These are phyloP conservation scores for Axea sp. DNA, from an alignment of 2,888 invertebrate species.

Conservation along the genomic window DNA sequence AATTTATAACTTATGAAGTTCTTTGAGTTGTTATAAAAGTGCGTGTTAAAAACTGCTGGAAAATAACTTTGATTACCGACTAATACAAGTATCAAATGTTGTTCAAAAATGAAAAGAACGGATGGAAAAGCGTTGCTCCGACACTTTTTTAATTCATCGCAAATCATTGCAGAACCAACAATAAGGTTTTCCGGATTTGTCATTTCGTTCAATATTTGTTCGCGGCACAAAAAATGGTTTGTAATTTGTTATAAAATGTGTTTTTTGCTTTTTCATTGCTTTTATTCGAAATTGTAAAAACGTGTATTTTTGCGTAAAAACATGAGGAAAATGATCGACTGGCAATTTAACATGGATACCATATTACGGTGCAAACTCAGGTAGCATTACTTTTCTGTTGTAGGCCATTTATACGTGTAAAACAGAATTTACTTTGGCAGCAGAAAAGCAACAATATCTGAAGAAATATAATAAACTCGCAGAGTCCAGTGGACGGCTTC, in stretches of 20 bases:
- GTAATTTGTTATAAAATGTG: slow-evolving; percentile 10
- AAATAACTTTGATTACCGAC: no score
- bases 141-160: not conserved
- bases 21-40: no score
- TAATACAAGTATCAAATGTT: no score
- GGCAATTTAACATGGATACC: slow-evolving; percentile 32
- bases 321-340: slow-evolving; percentile 33
- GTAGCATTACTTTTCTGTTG: slow-evolving; percentile 47
- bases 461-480: slow-evolving; percentile 40
- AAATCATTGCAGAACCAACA: no score
- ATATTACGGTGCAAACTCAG: slow-evolving; percentile 28
- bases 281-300: slow-evolving; percentile 22
- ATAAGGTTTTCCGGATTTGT: no score
- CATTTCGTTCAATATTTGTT: not conserved
- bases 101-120: no score
- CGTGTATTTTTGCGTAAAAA: slow-evolving; percentile 13
- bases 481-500: slow-evolving; percentile 58
- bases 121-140: no score
- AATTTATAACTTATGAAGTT: no score
- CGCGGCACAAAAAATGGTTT: not conserved
- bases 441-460: slow-evolving; percentile 52
- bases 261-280: not conserved
- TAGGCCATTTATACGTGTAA: slow-evolving; percentile 14
- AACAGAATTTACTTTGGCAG: slow-evolving; percentile 18
- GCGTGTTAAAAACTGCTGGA: no score